Evolutionary conservation across 2,797 vertebrate genomes (phyloP), one percentile per base, ranked within the genome.

Genomic region (Alauda arvensis): DNA sequence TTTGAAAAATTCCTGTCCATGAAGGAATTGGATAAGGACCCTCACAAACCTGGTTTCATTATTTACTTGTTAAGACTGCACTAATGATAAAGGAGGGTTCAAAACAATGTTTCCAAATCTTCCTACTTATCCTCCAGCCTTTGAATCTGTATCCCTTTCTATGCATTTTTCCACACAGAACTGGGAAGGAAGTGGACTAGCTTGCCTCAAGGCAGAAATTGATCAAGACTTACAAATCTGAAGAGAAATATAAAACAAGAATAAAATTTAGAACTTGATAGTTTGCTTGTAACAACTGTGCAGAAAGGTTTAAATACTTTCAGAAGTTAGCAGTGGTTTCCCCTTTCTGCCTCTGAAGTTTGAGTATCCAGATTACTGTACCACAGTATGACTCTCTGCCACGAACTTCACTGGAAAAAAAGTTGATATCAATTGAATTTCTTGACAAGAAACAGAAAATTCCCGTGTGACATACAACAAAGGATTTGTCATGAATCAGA

Each of bases 401-500:
- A 17, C 0, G 1, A 45, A 52, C 13, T 62, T 67, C 69, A 52
- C 56, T 45, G 18, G 70, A 56, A 66, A 77, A 66, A 88, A 85
- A 85, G 40, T 28, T 85, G 42, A 14, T 80, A 59, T 39, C 37
- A 72, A 10, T 60, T 68, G 20, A 69, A 20, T 76, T 76, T 51
- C 83, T 92, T 90, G 75, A 82, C 76, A 78, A 90, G 71, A 82
- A 89, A 82, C 2, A 89, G 14, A 87, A 77, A 83, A 85, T 15
- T 77, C 75, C 23, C 14, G 7, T 87, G 53, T 94, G 80, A 77
- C 77, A 87, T 29, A 40, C 23, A 89, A 70, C 63, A 81, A 83
- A 83, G 67, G 34, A 70, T 90, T 95, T 85, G 63, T 81, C 80
- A 76, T 92, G 83, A 93, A 94, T 92, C 72, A 93, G 83, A 72